Evolutionary conservation across 2,797 vertebrate genomes (phyloP).

Genomic region (Hydrolagus colliei): DNA sequence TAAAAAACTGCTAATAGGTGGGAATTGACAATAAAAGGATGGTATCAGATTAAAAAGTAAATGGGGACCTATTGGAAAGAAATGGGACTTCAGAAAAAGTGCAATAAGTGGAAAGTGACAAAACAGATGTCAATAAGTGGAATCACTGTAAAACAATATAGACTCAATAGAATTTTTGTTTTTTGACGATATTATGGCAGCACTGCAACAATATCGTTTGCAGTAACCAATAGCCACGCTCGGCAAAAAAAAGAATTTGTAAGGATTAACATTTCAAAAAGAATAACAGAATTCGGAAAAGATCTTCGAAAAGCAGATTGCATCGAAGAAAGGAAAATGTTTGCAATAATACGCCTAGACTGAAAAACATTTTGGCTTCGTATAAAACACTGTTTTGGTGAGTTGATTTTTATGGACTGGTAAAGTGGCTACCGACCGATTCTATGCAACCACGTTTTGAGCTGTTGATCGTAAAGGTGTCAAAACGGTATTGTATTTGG

Average conservation of each 20-base stretch:
- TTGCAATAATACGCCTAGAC: background rate
- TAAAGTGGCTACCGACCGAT: background rate
- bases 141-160: slow-evolving; percentile 2
- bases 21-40: slow-evolving; percentile 16
- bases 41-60: slow-evolving; percentile 14
- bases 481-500: too few species aligned
- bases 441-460: too few species aligned
- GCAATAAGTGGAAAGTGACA: background rate
- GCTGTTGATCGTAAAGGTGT: too few species aligned
- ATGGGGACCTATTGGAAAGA: slow-evolving; percentile 12
- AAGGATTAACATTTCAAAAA: background rate
- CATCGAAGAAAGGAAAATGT: background rate
- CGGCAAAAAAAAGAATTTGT: background rate
- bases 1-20: slow-evolving; percentile 25
- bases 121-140: background rate
- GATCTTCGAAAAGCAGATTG: too few species aligned
- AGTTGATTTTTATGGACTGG: background rate
- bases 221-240: background rate
- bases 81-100: background rate
- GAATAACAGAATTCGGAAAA: background rate
- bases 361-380: background rate
- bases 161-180: background rate
- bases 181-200: background rate
- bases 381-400: too few species aligned
- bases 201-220: background rate